Base-by-base conservation (phyloP, 2,797 vertebrate species). In the Anabacerthia variegaticeps region DNA sequence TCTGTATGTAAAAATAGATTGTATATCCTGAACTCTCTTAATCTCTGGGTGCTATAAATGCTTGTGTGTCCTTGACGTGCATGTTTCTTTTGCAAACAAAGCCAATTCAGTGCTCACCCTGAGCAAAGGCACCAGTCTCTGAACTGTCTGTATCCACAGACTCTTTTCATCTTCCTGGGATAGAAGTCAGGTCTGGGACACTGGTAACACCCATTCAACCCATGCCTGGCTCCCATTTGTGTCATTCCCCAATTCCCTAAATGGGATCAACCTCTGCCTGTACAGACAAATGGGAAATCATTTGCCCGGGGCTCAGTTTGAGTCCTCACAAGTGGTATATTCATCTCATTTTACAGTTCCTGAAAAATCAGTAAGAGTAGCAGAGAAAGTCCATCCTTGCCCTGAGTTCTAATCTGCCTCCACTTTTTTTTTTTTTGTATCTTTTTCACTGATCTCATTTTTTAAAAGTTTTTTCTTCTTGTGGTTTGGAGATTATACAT, bases 41-140 rank as follows among this genome's bases (percentile, higher is more conserved):
- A 94, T 71, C 88, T 95, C 88, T 85, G 49, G 27, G 39, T 73
- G 44, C 9, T 90, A 7, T 95, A 93, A 95, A 88, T 46, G 22
- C 37, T 85, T 75, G 4, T 27, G 44, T 4, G 56, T n/a, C 87
- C 85, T 95, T 76, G 67, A 49, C 6, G 6, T 1, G 46, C 12
- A 34, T 1, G 1, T 10, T 62, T 65, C 43, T 83, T 91, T 76
- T 68, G 58, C 69, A 91, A 84, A 85, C 66, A 41, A 88, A 51
- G 54, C 62, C 41, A 7, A 5, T 71, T 67, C 6, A 36, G 32
- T 8, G 34, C 39, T 84, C 37, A 46, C 30, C 18, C 63, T 51
- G 67, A 76, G 52, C 0, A 1, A 76, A 73, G 69, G 27, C 48
- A 66, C 26, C 62, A 63, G 4, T 6, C 24, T 72, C n/a, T 76